phyloP scores from a whole-genome alignment of 2,797 vertebrate species.

The Melanogrammus aeglefinus region DNA sequence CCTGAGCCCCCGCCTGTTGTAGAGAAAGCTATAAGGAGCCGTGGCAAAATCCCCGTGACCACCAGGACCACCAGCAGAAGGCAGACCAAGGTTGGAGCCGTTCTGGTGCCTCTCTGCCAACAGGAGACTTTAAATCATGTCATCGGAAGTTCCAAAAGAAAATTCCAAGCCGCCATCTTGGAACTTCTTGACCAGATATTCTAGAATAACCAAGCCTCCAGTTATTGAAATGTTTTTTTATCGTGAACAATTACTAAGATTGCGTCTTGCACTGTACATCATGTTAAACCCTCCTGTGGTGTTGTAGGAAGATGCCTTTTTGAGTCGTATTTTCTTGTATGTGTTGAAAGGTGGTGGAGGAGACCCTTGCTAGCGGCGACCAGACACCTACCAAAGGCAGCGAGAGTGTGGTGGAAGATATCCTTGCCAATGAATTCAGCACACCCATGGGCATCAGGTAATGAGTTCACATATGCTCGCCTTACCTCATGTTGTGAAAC shows the following conservation, averaged over 20 bases:
- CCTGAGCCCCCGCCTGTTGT: constrained; percentile 72
- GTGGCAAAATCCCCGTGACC: constrained; percentile 76
- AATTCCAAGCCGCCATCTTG: background rate
- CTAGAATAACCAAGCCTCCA: background rate
- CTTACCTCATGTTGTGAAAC: background rate
- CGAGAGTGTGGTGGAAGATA: constrained; percentile 88
- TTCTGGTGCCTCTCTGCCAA: background rate
- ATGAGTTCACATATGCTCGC: background rate
- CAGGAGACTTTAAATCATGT: background rate
- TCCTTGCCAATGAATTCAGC: constrained; percentile 87
- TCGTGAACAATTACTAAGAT: background rate
- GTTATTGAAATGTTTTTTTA: background rate
- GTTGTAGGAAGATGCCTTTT: constrained; percentile 4
- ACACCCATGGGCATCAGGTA: constrained; percentile 94
- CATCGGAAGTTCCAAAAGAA: background rate
- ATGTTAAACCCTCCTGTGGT: background rate
- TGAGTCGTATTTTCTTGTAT: background rate
- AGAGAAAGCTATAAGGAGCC: constrained; percentile 82
- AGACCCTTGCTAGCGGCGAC: constrained; percentile 67
- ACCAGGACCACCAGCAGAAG: constrained; percentile 82
- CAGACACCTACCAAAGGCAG: constrained; percentile 54
- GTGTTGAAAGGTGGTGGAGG: constrained; percentile 74
- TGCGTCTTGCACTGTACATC: background rate
- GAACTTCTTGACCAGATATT: background rate
- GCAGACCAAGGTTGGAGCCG: constrained; percentile 78